phyloP scores from a whole-genome alignment of 2,797 vertebrate genomes.

The Malurus leucopterus region DNA sequence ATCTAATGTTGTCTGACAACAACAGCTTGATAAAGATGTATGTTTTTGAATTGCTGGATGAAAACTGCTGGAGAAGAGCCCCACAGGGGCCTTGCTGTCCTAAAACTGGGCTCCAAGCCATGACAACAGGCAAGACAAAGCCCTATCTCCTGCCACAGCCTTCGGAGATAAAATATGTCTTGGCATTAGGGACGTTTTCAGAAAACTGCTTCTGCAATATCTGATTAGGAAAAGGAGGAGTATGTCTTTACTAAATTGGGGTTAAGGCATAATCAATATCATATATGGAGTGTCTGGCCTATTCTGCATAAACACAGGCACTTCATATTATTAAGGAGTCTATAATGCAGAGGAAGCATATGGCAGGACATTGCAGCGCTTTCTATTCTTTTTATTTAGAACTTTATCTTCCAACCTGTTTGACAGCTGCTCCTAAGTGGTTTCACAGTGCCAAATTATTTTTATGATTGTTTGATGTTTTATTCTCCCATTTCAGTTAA shows the following conservation, averaged over 20 bases:
- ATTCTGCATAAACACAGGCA: conserved; percentile 83
- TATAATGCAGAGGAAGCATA: conserved; percentile 80
- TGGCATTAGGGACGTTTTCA: conserved; percentile 79
- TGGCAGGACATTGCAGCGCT: conserved; percentile 74
- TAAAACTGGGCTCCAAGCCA: conserved; percentile 85
- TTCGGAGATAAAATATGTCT: conserved; percentile 81
- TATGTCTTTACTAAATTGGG: conserved; percentile 85
- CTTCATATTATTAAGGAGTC: conserved; percentile 89
- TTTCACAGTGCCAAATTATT: conserved; percentile 90
- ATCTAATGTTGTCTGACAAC: conserved; percentile 99
- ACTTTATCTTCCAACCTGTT: conserved; percentile 89
- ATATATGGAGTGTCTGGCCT: conserved; percentile 81
- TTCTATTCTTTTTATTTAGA: conserved; percentile 83
- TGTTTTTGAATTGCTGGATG: conserved; percentile 85
- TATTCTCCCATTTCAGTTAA: conserved; percentile 91
- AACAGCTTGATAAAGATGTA: conserved; percentile 99
- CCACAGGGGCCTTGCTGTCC: conserved; percentile 78
- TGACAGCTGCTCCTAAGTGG: conserved; percentile 91
- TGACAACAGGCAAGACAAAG: conserved; percentile 81
- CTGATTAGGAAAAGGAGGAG: conserved; percentile 83
- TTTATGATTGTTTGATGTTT: conserved; percentile 95
- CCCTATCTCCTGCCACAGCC: conserved; percentile 77
- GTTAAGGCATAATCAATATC: conserved; percentile 96
- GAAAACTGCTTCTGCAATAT: conserved; percentile 81
- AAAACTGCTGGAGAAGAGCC: conserved; percentile 78